Evolutionary conservation across 2,113 vertebrate genomes (phyloP).

Genomic region (Uropsilus gracilis): DNA sequence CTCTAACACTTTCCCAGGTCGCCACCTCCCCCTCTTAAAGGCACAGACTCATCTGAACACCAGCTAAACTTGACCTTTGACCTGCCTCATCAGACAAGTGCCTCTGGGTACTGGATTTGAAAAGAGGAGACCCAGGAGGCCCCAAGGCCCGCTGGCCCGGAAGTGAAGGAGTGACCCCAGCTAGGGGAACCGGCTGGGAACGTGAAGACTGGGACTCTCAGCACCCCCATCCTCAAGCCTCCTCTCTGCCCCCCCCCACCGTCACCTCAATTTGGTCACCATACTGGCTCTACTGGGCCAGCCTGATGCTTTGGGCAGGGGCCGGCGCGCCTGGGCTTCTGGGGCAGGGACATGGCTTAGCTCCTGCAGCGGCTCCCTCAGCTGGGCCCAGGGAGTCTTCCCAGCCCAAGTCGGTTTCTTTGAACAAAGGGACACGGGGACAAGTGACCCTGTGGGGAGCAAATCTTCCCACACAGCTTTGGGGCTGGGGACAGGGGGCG

Average conservation of each 20-base stretch:
- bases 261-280: background rate
- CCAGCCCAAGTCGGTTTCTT: background rate
- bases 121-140: background rate
- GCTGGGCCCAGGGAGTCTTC: background rate
- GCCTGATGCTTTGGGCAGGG: background rate
- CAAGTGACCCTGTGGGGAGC: background rate
- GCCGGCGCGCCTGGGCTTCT: too few relatives aligned
- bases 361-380: background rate
- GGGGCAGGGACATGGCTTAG: background rate
- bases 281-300: background rate
- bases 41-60: background rate
- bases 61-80: background rate
- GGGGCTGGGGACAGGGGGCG: background rate
- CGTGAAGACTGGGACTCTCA: background rate
- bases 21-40: background rate
- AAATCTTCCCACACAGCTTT: background rate
- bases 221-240: background rate
- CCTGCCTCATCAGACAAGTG: background rate
- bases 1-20: background rate
- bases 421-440: background rate
- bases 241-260: background rate
- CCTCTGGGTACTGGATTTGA: background rate
- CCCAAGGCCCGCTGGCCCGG: background rate
- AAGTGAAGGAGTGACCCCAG: background rate
- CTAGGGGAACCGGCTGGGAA: background rate